A percentile compares a stretch with the other conserved stretches of the same genome.
phyloP scores from a whole-genome alignment of 2,113 vertebrate genomes.

The Gallinago jamesoni region DNA sequence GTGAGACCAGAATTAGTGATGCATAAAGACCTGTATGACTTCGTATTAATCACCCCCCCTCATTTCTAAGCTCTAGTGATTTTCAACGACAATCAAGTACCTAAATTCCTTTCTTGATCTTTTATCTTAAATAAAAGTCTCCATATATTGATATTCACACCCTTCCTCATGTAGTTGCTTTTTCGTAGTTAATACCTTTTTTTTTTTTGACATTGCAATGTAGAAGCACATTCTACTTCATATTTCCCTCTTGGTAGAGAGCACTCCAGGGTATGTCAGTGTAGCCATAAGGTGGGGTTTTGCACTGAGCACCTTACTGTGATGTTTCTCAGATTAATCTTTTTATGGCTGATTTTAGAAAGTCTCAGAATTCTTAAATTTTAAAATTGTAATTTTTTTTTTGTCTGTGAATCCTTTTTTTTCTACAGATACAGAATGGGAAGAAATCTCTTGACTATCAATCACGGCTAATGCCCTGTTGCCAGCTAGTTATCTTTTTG shows the following conservation, averaged over 20 bases:
- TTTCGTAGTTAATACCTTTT: neutral
- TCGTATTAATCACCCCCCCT: neutral
- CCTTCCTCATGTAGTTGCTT: neutral
- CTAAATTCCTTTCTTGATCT: neutral
- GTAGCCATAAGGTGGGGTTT: neutral
- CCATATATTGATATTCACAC: neutral
- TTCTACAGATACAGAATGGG: neutral
- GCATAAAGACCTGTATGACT: neutral
- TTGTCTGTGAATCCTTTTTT: neutral
- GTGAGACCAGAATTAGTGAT: neutral
- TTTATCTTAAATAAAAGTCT: neutral
- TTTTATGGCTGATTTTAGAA: neutral
- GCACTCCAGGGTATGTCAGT: neutral
- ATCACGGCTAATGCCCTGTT: neutral
- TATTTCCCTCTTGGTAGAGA: neutral
- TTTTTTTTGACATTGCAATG: neutral
- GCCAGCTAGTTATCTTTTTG: neutral
- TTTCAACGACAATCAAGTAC: neutral
- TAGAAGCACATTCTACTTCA: neutral
- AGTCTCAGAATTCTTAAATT: neutral
- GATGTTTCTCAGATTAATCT: neutral
- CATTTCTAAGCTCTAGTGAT: neutral
- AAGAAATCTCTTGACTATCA: neutral
- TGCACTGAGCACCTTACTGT: neutral
- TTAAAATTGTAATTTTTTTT: neutral